Percentiles rank a stretch among this genome's conserved stretches.
Conservation (phyloP, 1,140 invertebrate species). For the Brachionus paranguensis region DNA sequence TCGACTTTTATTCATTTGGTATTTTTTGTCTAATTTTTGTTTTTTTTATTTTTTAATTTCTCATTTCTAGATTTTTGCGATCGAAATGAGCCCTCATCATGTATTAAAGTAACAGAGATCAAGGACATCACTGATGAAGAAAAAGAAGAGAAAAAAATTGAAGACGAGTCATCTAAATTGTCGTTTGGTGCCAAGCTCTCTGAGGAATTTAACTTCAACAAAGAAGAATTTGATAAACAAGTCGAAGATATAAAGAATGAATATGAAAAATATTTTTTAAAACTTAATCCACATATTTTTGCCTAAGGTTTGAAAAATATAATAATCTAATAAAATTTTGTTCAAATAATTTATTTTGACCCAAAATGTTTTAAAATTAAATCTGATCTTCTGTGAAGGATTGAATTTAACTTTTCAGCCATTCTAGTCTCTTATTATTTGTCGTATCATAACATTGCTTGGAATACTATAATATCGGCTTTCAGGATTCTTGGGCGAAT, state of each 20-base stretch:
- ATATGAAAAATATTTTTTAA: not conserved
- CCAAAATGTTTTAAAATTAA: not conserved
- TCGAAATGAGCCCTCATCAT: not conserved
- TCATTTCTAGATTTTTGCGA: not conserved
- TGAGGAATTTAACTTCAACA: not conserved
- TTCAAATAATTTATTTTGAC: not conserved
- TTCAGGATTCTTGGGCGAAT: not conserved
- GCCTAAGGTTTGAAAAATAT: not conserved
- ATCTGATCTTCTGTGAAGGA: not conserved
- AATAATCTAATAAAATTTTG: not conserved
- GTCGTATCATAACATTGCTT: not conserved
- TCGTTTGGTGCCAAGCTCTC: not conserved
- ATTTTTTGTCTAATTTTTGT: not conserved
- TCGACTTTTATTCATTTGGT: not conserved
- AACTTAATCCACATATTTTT: not conserved
- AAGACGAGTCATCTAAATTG: not conserved
- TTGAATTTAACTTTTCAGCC: not conserved
- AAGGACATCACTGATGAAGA: not conserved
- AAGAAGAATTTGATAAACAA: conserved; percentile 9
- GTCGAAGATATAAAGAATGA: not conserved
- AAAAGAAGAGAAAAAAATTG: not conserved
- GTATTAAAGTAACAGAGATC: not conserved
- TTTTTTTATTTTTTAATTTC: not conserved
- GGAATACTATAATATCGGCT: not conserved
- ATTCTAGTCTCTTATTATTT: not conserved